Percentiles rank a stretch among this genome's conserved stretches.
phyloP scores from a whole-genome alignment of 2,797 vertebrate species.

The Crenichthys baileyi region DNA sequence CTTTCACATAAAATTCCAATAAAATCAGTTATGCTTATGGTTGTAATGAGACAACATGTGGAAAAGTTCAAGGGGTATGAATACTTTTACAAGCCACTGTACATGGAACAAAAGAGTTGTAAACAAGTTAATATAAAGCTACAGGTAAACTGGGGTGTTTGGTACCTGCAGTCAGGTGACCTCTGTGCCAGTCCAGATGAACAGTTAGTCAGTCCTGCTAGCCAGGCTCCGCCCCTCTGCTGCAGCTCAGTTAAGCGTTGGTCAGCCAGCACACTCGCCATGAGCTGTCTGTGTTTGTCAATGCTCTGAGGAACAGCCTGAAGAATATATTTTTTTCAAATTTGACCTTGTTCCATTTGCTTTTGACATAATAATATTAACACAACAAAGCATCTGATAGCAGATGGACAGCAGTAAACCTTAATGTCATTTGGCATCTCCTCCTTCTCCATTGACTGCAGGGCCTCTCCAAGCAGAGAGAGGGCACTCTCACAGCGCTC shows the following conservation, averaged over 20 bases:
- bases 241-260: slow-evolving; percentile 86
- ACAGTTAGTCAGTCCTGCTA: slow-evolving; percentile 83
- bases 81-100: too few relatives aligned
- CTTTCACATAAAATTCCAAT: background rate
- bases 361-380: background rate
- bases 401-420: slow-evolving; percentile 50
- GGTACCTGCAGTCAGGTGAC: slow-evolving; percentile 88
- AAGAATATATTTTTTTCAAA: background rate
- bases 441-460: slow-evolving; percentile 76
- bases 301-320: slow-evolving; percentile 81
- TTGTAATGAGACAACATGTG: background rate
- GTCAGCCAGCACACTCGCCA: slow-evolving; percentile 87
- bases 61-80: too few relatives aligned
- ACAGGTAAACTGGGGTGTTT: background rate
- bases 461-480: slow-evolving; percentile 77
- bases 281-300: slow-evolving; percentile 83
- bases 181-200: slow-evolving; percentile 75
- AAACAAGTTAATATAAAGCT: background rate
- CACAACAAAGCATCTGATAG: background rate
- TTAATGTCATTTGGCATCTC: slow-evolving; percentile 78
- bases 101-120: background rate
- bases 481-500: slow-evolving; percentile 82
- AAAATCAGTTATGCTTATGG: background rate
- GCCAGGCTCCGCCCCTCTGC: slow-evolving; percentile 86
- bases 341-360: background rate